These are phyloP conservation scores for Nasonia vitripennis DNA, from an alignment of 1,140 invertebrate species.

Conservation along the genomic window DNA sequence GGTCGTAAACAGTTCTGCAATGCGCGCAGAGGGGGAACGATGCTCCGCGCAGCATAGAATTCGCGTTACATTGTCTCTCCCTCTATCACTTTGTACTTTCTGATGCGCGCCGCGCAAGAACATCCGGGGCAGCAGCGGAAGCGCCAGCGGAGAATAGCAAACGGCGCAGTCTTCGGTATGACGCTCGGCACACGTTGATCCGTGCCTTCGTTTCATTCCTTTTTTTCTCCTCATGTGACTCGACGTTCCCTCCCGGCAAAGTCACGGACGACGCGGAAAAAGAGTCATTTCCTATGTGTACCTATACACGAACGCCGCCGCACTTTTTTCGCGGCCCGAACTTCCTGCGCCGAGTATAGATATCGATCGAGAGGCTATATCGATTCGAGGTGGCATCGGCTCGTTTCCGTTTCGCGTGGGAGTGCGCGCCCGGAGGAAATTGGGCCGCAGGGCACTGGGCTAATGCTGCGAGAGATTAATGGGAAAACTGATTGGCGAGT, in stretches of 20 bases:
- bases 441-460: too few species aligned
- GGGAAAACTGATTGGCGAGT: too few species aligned
- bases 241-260: not conserved
- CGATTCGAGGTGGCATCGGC: too few species aligned
- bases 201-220: not conserved
- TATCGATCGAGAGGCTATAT: too few species aligned
- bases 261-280: too few species aligned
- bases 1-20: not conserved
- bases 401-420: too few species aligned
- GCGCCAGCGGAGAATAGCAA: constrained; percentile 68
- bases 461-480: too few species aligned
- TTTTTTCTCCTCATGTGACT: not conserved
- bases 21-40: not conserved
- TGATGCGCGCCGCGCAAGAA: constrained; percentile 15
- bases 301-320: not conserved
- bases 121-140: constrained; percentile 66
- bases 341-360: too few species aligned
- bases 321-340: not conserved
- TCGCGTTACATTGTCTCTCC: not conserved
- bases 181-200: not conserved
- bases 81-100: not conserved
- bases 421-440: too few species aligned
- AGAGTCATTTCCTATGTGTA: too few species aligned
- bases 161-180: constrained; percentile 43
- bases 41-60: not conserved